Conservation (phyloP, 2,113 vertebrate species). For the Rhegmatorhina hoffmannsi region DNA sequence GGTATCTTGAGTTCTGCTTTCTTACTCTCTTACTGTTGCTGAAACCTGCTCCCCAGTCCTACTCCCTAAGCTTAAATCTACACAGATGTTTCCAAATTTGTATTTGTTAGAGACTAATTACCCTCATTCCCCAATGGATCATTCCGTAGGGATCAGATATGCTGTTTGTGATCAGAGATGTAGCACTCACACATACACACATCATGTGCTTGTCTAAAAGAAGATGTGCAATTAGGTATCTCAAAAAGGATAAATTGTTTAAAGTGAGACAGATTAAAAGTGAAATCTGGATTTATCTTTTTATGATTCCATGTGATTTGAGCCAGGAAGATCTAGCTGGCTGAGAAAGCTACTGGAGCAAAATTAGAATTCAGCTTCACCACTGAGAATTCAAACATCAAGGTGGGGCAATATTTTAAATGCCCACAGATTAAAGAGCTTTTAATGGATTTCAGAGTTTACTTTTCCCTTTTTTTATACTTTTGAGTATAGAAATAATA, state of each 20-base stretch:
- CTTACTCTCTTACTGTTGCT: background rate
- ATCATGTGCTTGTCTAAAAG: background rate
- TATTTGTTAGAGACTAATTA: slow-evolving; percentile 67
- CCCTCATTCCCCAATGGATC: slow-evolving; percentile 1
- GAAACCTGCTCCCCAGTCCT: background rate
- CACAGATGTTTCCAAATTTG: slow-evolving; percentile 67
- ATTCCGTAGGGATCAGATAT: background rate
- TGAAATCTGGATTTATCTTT: background rate
- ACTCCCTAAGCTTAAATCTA: slow-evolving; percentile 16
- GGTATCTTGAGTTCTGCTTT: slow-evolving; percentile 17
- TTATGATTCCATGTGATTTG: background rate
- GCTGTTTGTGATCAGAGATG: background rate
- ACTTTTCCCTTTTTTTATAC: background rate
- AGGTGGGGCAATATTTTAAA: background rate
- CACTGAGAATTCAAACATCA: background rate
- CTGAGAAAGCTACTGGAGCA: background rate
- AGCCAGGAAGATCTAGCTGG: background rate
- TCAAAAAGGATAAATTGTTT: slow-evolving; percentile 42
- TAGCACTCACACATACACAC: background rate
- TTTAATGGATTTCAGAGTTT: slow-evolving; percentile 11
- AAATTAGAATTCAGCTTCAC: slow-evolving; percentile 19
- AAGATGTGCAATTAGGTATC: slow-evolving; percentile 12
- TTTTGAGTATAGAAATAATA: background rate
- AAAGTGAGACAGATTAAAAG: slow-evolving; percentile 58
- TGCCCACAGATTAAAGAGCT: background rate